Conservation (phyloP, 2,113 vertebrate species). For the Propithecus coquereli region DNA sequence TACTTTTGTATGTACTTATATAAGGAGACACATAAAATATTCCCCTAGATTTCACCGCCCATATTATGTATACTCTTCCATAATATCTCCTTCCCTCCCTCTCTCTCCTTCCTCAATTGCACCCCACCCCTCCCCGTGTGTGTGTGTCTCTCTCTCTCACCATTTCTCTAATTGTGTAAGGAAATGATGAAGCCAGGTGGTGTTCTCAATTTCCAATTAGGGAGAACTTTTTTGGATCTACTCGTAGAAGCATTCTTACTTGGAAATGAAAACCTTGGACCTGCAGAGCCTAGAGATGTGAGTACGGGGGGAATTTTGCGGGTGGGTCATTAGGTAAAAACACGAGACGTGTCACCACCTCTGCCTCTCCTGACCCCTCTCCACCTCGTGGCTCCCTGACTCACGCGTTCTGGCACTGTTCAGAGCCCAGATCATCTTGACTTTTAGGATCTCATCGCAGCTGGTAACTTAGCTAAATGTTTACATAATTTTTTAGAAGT, state of each 20-base stretch:
- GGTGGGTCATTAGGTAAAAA: neutral
- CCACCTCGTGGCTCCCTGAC: neutral
- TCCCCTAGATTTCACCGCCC: neutral
- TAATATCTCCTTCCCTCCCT: neutral
- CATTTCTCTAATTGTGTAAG: neutral
- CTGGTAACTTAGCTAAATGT: neutral
- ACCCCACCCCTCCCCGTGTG: too few relatives aligned
- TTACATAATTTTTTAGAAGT: neutral
- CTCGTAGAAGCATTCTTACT: neutral
- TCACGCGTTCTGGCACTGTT: neutral
- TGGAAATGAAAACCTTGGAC: neutral
- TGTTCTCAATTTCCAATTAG: conserved; percentile 29
- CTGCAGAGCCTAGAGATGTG: neutral
- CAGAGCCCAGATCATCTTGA: neutral
- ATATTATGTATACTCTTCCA: neutral
- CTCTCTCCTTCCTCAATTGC: neutral
- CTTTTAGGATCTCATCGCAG: neutral
- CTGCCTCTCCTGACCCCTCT: too few relatives aligned
- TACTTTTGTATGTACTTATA: neutral
- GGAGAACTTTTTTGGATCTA: neutral
- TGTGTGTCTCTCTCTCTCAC: too few relatives aligned
- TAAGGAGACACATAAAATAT: neutral
- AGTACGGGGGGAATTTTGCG: neutral
- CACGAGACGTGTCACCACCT: neutral
- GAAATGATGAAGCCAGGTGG: neutral